Evolutionary conservation across 2,113 vertebrate species (phyloP).

Genomic region (Phoxinus phoxinus): DNA sequence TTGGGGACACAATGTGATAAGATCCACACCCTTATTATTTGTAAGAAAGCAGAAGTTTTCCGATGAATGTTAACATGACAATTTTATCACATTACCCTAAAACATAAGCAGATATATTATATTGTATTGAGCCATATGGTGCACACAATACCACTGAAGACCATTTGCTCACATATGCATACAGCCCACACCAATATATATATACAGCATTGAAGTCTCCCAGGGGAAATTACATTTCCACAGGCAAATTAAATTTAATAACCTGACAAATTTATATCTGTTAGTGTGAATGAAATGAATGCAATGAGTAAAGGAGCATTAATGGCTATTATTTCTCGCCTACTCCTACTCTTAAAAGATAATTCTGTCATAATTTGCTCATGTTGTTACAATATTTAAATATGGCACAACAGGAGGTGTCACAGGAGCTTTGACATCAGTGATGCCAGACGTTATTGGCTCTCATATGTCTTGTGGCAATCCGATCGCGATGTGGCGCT

Average conservation of each 20-base stretch:
- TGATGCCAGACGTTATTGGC: background rate
- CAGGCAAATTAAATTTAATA: conserved; percentile 54
- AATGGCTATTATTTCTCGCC: conserved; percentile 60
- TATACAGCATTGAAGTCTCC: conserved; percentile 23
- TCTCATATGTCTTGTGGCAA: background rate
- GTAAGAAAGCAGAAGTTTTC: background rate
- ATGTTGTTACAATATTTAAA: conserved; percentile 6
- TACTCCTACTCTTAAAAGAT: conserved; percentile 44
- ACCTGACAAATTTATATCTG: conserved; percentile 60
- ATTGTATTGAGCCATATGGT: conserved; percentile 1
- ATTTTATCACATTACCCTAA: conserved; percentile 16
- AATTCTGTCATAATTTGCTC: background rate
- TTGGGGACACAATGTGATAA: background rate
- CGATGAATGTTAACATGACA: conserved; percentile 19
- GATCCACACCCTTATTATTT: background rate
- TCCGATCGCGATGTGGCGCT: background rate
- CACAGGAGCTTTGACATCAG: background rate
- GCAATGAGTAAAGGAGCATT: conserved; percentile 61
- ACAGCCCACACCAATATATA: conserved; percentile 4
- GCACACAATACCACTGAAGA: background rate
- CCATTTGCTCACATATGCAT: conserved; percentile 6
- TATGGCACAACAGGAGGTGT: background rate
- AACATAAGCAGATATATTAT: background rate
- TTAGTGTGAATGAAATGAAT: conserved; percentile 57
- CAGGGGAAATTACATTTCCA: conserved; percentile 54